Conservation (phyloP, 1,140 invertebrate species). For the Brevipalpus yothersi region DNA sequence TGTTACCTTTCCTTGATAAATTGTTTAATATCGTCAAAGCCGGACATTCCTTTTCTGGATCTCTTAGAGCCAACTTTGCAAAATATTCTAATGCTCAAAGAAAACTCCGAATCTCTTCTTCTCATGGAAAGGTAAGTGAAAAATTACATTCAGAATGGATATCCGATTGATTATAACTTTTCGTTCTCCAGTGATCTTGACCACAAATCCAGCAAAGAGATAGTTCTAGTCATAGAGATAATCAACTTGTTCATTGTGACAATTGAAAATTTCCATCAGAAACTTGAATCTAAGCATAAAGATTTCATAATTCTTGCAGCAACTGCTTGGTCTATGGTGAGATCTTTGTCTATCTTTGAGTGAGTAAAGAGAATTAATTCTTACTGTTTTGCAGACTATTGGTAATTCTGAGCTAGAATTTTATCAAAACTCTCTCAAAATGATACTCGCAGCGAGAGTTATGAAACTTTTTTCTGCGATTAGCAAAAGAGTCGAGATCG, state of each 20-base stretch:
- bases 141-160: not conserved
- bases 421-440: not conserved
- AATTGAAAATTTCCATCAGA: not conserved
- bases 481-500: not conserved
- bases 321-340: not conserved
- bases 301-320: not conserved
- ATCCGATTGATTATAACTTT: not conserved
- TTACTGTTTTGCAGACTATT: too few relatives aligned
- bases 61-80: not conserved
- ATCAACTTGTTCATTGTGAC: not conserved
- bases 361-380: too few relatives aligned
- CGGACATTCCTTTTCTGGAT: not conserved
- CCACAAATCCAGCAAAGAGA: not conserved
- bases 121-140: too few relatives aligned
- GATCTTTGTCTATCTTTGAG: too few relatives aligned
- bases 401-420: not conserved
- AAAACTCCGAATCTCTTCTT: too few relatives aligned
- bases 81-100: too few relatives aligned
- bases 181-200: not conserved
- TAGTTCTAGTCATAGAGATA: not conserved
- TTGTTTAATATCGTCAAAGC: not conserved
- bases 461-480: not conserved
- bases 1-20: too few relatives aligned
- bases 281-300: not conserved
- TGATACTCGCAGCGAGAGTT: not conserved